These are phyloP conservation scores for Telenomus remus DNA, from an alignment of 1,140 invertebrate species.

Conservation along the genomic window DNA sequence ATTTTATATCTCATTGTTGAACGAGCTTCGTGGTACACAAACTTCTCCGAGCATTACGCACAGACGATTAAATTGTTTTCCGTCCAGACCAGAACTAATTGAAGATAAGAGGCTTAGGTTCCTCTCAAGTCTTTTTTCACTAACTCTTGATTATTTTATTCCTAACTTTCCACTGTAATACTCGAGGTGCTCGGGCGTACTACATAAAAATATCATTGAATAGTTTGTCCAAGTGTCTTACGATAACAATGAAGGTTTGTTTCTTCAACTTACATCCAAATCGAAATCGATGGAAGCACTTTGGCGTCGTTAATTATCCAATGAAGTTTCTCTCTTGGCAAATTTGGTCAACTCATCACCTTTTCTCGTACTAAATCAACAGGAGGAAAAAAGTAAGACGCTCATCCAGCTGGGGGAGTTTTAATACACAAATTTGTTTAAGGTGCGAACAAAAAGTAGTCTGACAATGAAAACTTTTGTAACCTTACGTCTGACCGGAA, in stretches of 20 bases:
- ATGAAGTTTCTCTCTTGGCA: background rate
- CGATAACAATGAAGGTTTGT: constrained; percentile 27
- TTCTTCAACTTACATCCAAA: constrained; percentile 24
- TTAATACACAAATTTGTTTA: constrained; percentile 36
- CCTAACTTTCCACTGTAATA: constrained; percentile 50
- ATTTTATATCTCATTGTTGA: constrained; percentile 56
- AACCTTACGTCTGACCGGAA: constrained; percentile 36
- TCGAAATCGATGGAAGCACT: constrained; percentile 12
- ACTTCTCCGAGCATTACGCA: constrained; percentile 45
- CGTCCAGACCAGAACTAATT: constrained; percentile 54
- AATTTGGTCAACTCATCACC: constrained; percentile 22
- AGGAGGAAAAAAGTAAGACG: constrained; percentile 15
- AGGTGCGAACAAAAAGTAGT: constrained; percentile 29
- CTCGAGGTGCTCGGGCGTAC: constrained; percentile 18
- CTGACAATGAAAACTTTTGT: constrained; percentile 32
- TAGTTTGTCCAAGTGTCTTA: constrained; percentile 15
- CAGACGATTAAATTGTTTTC: constrained; percentile 56
- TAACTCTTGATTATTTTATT: constrained; percentile 56
- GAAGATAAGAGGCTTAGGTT: constrained; percentile 59
- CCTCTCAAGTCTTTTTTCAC: constrained; percentile 51
- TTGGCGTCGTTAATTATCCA: constrained; percentile 10
- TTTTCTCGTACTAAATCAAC: constrained; percentile 22
- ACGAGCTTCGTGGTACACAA: constrained; percentile 40
- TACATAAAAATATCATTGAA: constrained; percentile 50
- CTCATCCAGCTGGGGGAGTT: background rate